Evolutionary conservation across 2,888 invertebrate genomes (phyloP).

Genomic region (Bombylius discolor): DNA sequence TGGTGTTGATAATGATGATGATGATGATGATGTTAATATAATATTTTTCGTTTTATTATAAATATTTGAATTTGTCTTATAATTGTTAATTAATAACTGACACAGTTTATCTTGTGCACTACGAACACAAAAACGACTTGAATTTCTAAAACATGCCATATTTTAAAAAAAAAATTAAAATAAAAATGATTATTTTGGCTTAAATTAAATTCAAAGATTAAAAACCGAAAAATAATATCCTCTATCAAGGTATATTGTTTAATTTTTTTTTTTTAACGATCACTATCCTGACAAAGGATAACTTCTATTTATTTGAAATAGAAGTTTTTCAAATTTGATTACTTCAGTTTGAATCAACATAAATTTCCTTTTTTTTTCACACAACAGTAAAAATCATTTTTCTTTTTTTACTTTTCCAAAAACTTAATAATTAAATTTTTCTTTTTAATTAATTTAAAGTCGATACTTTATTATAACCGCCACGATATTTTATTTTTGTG

Average conservation of each 20-base stretch:
- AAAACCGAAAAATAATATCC: too few relatives aligned
- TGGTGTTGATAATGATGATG: neutral
- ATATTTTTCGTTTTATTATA: neutral
- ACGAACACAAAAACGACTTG: constrained; percentile 68
- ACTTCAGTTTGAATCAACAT: too few relatives aligned
- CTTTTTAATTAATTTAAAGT: neutral
- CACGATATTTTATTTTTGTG: neutral
- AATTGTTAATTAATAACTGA: constrained; percentile 57
- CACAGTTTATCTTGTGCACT: constrained; percentile 61
- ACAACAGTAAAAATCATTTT: too few relatives aligned
- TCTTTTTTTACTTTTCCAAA: too few relatives aligned
- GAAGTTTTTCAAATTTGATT: too few relatives aligned
- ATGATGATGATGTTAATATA: neutral
- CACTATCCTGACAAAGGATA: too few relatives aligned
- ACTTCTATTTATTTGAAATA: too few relatives aligned
- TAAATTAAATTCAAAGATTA: too few relatives aligned
- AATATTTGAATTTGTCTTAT: constrained; percentile 19
- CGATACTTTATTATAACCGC: neutral
- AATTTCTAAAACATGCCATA: constrained; percentile 67
- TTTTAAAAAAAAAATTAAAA: constrained; percentile 35
- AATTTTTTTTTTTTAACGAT: too few relatives aligned
- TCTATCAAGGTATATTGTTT: too few relatives aligned
- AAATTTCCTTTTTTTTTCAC: too few relatives aligned
- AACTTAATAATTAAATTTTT: neutral
- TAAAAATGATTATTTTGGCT: too few relatives aligned